A percentile compares a stretch with the other conserved stretches of the same genome.
Evolutionary conservation across 2,797 vertebrate species (phyloP).

Genomic region (Pseudochirops cupreus): DNA sequence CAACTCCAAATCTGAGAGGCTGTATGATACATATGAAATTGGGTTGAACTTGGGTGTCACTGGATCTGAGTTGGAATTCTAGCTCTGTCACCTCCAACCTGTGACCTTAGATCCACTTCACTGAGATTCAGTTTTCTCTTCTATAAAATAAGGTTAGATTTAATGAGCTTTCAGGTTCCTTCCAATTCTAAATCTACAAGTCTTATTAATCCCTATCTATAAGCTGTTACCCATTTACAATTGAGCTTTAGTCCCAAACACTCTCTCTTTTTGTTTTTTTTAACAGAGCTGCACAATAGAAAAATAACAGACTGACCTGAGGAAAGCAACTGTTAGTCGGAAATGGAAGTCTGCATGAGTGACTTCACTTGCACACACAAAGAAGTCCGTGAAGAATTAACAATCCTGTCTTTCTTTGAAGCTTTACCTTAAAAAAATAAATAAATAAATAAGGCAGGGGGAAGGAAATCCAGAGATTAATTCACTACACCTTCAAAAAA

Average conservation of each 20-base stretch:
- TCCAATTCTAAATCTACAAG: too few species aligned
- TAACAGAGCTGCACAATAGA: conserved; percentile 18
- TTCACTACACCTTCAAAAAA: background rate
- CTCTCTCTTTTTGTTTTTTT: too few species aligned
- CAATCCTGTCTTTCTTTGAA: background rate
- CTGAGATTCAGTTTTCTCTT: background rate
- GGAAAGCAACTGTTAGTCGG: conserved; percentile 41
- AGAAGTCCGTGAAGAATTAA: conserved; percentile 20
- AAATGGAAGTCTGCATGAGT: conserved; percentile 52
- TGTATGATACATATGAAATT: too few species aligned
- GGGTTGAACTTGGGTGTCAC: too few species aligned
- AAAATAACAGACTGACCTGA: conserved; percentile 34
- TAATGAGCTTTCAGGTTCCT: background rate
- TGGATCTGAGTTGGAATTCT: too few species aligned
- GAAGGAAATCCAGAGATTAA: conserved; percentile 1
- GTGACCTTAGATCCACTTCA: background rate
- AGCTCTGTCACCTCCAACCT: background rate
- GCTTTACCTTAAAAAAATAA: conserved; percentile 3
- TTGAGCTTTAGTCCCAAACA: too few species aligned
- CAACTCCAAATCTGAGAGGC: too few species aligned
- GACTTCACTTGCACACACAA: conserved; percentile 58
- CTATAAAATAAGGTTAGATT: background rate
- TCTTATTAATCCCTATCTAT: too few species aligned
- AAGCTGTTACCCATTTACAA: too few species aligned
- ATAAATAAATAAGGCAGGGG: background rate